Evolutionary conservation across 2,113 vertebrate genomes (phyloP), one percentile per base, ranked within the genome.

Genomic region (Cavia aperea): DNA sequence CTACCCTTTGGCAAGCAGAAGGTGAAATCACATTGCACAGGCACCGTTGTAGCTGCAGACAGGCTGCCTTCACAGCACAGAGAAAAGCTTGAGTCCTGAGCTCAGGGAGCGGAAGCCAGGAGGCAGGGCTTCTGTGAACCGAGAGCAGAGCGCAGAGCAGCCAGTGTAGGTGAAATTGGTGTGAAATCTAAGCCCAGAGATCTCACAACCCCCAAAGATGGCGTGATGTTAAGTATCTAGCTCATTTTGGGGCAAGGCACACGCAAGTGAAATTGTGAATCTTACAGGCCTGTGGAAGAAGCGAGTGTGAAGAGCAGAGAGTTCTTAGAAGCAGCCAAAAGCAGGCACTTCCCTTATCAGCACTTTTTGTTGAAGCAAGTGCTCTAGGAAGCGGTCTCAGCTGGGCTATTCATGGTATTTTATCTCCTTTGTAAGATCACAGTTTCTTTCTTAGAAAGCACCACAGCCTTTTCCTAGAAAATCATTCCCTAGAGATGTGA

Each of bases 401-500:
- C 24, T 18, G 19, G 13, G 63, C 95, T 86, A 16, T 93, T 94
- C 94, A 90, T 12, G 72, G 96, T 96, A 96, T 87, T 95, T 96
- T 96, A 96, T 96, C 96, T 95, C 54, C 92, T 95, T 90, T 29
- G 18, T 92, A 92, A 95, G 73, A 96, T 92, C 96, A 70, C 43
- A 84, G 51, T 95, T 78, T 91, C 95, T 91, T 97, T 98, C 96
- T 96, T 97, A 95, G 97, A 97, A 97, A 97, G 96, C 72, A 95
- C 43, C 62, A 58, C 86, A 78, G 94, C 89, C 93, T 85, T 88
- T 97, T 97, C 96, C 91, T 97, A 93, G 97, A 97, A 97, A 95
- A 96, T 97, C 91, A 94, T 93, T 96, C 91, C 87, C 86, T 84
- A 81, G 93, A 92, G 85, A 68, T 3, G 12, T 77, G 70, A 86